Percentiles rank a stretch among this genome's conserved stretches.
phyloP scores from a whole-genome alignment of 2,113 vertebrate species.

The Acrocephalus arundinaceus region DNA sequence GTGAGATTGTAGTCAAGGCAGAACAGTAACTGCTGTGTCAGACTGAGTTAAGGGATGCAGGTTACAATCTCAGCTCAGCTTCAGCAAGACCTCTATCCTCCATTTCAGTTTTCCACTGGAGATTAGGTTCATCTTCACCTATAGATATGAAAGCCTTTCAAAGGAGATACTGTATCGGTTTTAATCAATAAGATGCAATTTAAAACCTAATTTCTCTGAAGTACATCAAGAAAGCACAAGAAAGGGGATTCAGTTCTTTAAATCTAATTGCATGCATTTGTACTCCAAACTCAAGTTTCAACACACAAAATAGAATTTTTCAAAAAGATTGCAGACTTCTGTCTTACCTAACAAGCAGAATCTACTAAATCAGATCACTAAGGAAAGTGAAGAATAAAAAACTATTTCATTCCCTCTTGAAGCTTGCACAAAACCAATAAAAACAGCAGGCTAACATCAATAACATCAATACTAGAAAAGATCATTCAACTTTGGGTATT shows the following conservation, averaged over 20 bases:
- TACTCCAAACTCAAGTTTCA: neutral
- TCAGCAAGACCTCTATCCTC: neutral
- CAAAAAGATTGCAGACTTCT: neutral
- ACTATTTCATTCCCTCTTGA: neutral
- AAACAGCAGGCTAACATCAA: neutral
- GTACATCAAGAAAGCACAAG: neutral
- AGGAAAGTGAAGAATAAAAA: neutral
- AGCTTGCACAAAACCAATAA: neutral
- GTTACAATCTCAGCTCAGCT: neutral
- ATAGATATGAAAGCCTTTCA: neutral
- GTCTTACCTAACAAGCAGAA: neutral
- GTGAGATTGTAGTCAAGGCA: neutral
- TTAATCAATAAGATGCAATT: slow-evolving; percentile 4
- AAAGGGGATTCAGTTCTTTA: neutral
- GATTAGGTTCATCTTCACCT: neutral
- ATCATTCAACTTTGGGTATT: neutral
- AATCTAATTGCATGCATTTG: neutral
- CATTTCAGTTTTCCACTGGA: neutral
- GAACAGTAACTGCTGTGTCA: neutral
- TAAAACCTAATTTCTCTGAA: slow-evolving; percentile 19
- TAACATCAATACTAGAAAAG: neutral
- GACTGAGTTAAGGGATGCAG: neutral
- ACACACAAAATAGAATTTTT: neutral
- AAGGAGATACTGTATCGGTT: neutral
- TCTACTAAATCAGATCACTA: neutral